These are phyloP conservation scores for Heteromormyrus szaboi DNA, from an alignment of 2,797 vertebrate species.

Conservation along the genomic window DNA sequence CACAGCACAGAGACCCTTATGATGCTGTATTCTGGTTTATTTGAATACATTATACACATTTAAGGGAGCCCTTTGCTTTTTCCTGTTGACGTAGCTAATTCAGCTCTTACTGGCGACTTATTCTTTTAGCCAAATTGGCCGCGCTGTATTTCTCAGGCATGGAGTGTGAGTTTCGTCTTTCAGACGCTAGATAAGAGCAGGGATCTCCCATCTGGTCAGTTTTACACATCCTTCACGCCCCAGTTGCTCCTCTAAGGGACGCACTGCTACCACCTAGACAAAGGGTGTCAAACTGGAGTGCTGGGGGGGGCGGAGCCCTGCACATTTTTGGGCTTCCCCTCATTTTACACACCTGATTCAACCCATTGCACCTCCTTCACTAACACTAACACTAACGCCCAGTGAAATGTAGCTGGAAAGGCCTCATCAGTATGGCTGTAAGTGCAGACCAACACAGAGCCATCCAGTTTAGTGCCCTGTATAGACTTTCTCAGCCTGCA, in stretches of 20 bases:
- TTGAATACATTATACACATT: neutral
- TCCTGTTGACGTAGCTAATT: neutral
- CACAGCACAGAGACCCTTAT: neutral
- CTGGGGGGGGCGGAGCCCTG: no score
- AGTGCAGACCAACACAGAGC: neutral
- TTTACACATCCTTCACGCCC: neutral
- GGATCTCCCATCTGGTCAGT: neutral
- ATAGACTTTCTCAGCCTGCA: neutral
- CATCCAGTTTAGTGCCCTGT: neutral
- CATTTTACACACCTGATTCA: neutral
- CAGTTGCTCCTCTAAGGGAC: neutral
- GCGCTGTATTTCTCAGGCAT: no score
- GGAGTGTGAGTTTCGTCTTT: no score
- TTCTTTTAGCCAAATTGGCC: neutral
- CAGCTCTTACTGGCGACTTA: neutral
- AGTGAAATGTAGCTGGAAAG: neutral
- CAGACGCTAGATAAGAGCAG: neutral
- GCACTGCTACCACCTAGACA: neutral
- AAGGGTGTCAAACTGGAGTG: neutral
- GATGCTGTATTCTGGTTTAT: neutral
- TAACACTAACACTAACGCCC: no score
- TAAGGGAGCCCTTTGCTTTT: neutral
- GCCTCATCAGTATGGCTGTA: neutral
- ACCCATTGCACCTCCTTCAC: neutral
- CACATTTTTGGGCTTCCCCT: neutral